These are phyloP conservation scores for Romanogobio albipinnatus DNA, from an alignment of 2,113 vertebrate species.

Conservation along the genomic window DNA sequence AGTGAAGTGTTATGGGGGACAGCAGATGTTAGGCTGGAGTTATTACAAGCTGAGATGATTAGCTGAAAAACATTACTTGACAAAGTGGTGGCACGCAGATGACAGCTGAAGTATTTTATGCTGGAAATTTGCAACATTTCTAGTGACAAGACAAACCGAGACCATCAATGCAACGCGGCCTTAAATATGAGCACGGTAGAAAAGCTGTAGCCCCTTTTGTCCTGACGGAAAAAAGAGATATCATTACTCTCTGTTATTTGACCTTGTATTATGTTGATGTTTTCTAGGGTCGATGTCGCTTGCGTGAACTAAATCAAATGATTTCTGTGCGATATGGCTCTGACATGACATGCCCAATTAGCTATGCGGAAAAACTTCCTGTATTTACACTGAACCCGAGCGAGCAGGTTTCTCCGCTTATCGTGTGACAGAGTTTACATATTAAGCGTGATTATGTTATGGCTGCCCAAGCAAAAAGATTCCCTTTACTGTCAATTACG, in stretches of 20 bases:
- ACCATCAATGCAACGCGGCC: conserved; percentile 47
- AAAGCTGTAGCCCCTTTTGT: conserved; percentile 17
- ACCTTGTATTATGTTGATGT: conserved; percentile 16
- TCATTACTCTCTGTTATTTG: not conserved
- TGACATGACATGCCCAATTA: conserved; percentile 50
- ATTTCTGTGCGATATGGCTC: conserved; percentile 9
- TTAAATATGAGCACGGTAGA: conserved; percentile 61
- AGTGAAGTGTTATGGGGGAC: conserved; percentile 93
- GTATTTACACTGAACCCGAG: conserved; percentile 72
- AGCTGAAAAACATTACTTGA: conserved; percentile 79
- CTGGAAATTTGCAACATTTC: conserved; percentile 38
- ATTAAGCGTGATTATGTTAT: conserved; percentile 76
- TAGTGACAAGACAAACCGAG: conserved; percentile 46
- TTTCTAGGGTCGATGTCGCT: conserved; percentile 8
- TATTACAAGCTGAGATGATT: conserved; percentile 95
- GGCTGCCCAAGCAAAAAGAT: conserved; percentile 86
- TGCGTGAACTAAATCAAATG: not conserved
- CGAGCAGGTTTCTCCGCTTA: conserved; percentile 89
- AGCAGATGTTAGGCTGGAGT: conserved; percentile 97
- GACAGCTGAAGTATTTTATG: conserved; percentile 57
- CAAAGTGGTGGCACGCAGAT: conserved; percentile 65
- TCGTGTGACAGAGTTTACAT: conserved; percentile 92
- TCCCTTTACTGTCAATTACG: conserved; percentile 89
- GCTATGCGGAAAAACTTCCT: conserved; percentile 50
- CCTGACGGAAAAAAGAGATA: not conserved